Percentiles rank a stretch among this genome's conserved stretches.
Conservation (phyloP, 1,140 invertebrate species). For the Procambarus clarkii region DNA sequence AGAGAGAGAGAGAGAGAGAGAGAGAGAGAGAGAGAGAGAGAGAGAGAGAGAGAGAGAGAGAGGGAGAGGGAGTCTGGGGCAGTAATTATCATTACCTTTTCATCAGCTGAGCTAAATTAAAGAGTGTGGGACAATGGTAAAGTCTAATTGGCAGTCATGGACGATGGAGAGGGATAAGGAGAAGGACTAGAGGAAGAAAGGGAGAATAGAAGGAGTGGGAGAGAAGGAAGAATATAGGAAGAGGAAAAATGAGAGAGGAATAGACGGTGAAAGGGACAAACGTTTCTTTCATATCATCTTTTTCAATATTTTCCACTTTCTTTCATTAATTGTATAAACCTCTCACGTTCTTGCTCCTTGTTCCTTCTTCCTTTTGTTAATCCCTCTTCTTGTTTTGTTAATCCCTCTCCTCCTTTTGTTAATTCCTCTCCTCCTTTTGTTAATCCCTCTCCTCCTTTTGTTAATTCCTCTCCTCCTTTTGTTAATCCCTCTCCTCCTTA, state of each 20-base stretch:
- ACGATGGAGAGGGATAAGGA: neutral
- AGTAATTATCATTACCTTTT: neutral
- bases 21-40: neutral
- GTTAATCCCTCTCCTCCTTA: no score
- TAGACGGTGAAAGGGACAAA: neutral
- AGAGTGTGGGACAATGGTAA: neutral
- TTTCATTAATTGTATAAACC: no score
- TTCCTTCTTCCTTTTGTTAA: no score
- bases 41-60: neutral
- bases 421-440: no score
- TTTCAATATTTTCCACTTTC: no score
- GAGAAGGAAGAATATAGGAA: neutral
- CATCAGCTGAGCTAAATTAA: neutral
- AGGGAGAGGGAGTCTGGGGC: neutral
- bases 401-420: no score
- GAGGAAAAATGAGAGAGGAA: neutral
- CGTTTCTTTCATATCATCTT: no score
- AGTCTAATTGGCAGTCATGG: neutral
- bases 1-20: no score
- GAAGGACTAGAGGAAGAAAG: neutral
- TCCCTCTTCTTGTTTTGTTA: no score
- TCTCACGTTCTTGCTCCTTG: no score
- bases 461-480: no score
- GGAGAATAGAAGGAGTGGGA: constrained; percentile 5
- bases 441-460: no score